A percentile compares a stretch with the other conserved stretches of the same genome.
phyloP scores from a whole-genome alignment of 2,888 invertebrate genomes.

The Eulithis prunata region DNA sequence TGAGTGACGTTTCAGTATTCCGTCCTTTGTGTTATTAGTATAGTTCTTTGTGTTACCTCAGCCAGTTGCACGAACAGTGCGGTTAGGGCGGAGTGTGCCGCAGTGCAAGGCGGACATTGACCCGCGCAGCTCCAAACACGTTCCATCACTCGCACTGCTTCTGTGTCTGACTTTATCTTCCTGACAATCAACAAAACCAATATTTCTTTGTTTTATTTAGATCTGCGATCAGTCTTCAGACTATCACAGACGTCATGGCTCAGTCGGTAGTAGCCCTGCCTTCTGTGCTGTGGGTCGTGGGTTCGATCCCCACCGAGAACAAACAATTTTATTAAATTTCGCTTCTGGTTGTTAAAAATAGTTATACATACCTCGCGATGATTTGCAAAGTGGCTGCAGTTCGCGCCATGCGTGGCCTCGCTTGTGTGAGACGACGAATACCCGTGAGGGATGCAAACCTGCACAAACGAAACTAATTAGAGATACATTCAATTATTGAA shows the following conservation, averaged over 20 bases:
- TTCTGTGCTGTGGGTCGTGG: no score
- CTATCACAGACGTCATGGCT: no score
- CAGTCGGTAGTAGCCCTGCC: no score
- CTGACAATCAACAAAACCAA: background rate
- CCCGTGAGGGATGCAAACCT: slow-evolving; percentile 53
- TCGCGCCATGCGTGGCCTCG: slow-evolving; percentile 59
- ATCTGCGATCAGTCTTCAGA: no score
- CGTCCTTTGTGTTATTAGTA: no score
- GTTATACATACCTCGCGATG: slow-evolving; percentile 56
- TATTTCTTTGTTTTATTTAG: no score
- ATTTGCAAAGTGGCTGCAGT: slow-evolving; percentile 59
- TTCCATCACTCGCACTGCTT: slow-evolving; percentile 25
- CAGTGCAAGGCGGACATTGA: slow-evolving; percentile 4
- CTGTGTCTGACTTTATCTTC: slow-evolving; percentile 16
- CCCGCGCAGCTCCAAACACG: slow-evolving; percentile 29
- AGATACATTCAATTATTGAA: no score
- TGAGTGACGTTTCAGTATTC: no score
- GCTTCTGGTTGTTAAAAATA: no score
- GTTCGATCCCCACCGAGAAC: no score
- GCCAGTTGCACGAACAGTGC: slow-evolving; percentile 23
- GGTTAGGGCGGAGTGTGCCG: slow-evolving; percentile 25
- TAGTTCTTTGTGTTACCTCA: slow-evolving; percentile 19
- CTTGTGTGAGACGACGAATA: slow-evolving; percentile 55
- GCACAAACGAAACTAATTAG: background rate
- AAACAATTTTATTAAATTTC: no score